Evolutionary conservation across 2,113 vertebrate species (phyloP).

Genomic region (Cynoglossus semilaevis): DNA sequence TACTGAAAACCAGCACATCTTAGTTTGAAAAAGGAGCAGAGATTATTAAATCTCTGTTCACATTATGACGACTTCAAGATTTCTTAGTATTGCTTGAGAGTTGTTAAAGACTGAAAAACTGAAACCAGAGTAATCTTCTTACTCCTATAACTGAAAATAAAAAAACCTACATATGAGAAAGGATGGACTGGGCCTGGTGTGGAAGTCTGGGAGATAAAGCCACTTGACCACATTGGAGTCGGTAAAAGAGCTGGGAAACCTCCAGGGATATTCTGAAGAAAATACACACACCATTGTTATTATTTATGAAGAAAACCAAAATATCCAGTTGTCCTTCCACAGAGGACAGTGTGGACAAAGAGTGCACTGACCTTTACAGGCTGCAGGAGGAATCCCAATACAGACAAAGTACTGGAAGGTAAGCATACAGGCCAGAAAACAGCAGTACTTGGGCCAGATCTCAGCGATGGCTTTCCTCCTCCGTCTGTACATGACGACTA

Average conservation of each 20-base stretch:
- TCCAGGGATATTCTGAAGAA: constrained; percentile 92
- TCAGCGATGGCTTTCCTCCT: constrained; percentile 94
- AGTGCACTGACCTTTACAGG: constrained; percentile 83
- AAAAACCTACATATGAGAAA: constrained; percentile 90
- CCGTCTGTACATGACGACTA: constrained; percentile 87
- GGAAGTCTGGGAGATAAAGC: constrained; percentile 96
- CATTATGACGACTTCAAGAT: no score
- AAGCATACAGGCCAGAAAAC: constrained; percentile 90
- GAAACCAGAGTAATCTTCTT: no score
- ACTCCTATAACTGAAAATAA: no score
- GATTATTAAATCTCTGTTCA: no score
- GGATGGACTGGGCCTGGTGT: constrained; percentile 81
- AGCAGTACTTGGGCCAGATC: constrained; percentile 98
- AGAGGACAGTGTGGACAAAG: no score
- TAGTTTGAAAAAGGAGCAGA: no score
- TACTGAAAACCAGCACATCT: no score
- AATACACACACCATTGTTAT: background rate
- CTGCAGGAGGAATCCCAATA: constrained; percentile 94
- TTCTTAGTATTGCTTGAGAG: no score
- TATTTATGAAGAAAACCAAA: no score
- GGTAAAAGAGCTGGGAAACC: constrained; percentile 81
- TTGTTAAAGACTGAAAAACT: no score
- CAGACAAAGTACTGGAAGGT: constrained; percentile 94
- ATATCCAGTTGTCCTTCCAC: background rate
- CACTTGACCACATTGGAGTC: constrained; percentile 96